Base-by-base conservation (phyloP, 2,888 invertebrate genomes). In the Heliconius sara region DNA sequence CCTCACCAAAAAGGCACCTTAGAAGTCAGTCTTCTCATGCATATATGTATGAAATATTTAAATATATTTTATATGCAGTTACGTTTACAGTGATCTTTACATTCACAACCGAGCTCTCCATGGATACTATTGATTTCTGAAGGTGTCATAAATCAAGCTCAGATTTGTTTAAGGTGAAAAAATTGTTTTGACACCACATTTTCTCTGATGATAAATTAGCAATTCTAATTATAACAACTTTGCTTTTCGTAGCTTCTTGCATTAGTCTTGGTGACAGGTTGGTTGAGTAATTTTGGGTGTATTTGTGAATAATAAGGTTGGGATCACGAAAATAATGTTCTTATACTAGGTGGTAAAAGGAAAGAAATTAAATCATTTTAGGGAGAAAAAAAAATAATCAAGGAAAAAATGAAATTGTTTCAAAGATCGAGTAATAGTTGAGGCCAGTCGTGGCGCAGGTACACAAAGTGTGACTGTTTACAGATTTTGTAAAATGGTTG, bases 171-270 rank as follows among this genome's bases (percentile, higher is more conserved):
- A 12, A 70, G 22, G n/a, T 30, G 68, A 77, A 77, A 71, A 70
- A 73, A 73, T 30, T 73, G 39, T 70, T 39, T 70, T 70, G 70
- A 77, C 70, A 34, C 19, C 39, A 43, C 27, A 43, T 75, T 12
- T 75, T 65, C 19, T 75, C 7, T 60, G 71, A 76, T 75, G 72
- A 73, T 67, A 60, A 60, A 73, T 73, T 73, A 60, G 72, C 30
- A 73, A 73, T 57, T 73, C 57, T 16, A 73, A 73, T n/a, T 60
- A 57, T 34, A 25, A 57, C n/a, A 30, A 72, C 2, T 30, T 72
- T 72, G 72, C 30, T 57, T 57, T 7, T 30, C 7, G 30, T 57
- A n/a, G 9, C 27, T 47, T 27, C 19, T 27, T 72, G 52, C n/a
- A 13, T 30, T 72, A 52, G 34, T 9, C 22, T 30, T 13, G 52